Evolutionary conservation across 1,140 invertebrate genomes (phyloP), one percentile per base, ranked within the genome.

Genomic region (Nymphalis io): DNA sequence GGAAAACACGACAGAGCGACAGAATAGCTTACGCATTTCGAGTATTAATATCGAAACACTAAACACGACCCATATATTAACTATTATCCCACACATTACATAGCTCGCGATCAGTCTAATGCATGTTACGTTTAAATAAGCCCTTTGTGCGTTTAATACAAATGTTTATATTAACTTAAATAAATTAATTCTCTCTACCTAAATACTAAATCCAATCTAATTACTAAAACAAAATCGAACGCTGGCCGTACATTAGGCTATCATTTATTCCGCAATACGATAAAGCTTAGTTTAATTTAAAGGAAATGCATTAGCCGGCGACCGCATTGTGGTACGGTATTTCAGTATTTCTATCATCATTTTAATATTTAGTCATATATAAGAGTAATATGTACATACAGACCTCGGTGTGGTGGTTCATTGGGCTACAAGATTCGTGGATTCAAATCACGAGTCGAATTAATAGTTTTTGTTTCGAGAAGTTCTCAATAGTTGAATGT

Each of bases 231-330:
- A 75, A 72, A 78, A 76, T 74, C 67, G 58, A 72, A 79, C 67
- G 72, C 60, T 59, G 1, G 40, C 46, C 12, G 55, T 55, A 46
- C 46, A 72, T 75, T 53, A 53, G 20, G 16, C 16, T 78, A 78
- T 70, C 57, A 74, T 76, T 80, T 73, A 77, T 74, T 75, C 60
- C 23, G 60, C 44, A 16, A 46, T 46, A 16, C 44, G 18, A 51
- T 83, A 78, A 74, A 73, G 73, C 71, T 80, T 80, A 77, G 80
- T 83, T 82, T 76, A 75, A 82, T 83, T 76, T 79, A 78, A 81
- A 82, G 80, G 82, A 81, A 83, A 84, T 83, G 76, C 77, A 80
- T 86, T 81, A 81, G 59, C 66, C 63, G 44, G 5, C 16, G 39
- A 53, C 80, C 82, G 62, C 82, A 83, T 38, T 81, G 84, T 71